Evolutionary conservation across 1,140 invertebrate species (phyloP), one percentile per base, ranked within the genome.

Genomic region (Dendrolimus punctatus): DNA sequence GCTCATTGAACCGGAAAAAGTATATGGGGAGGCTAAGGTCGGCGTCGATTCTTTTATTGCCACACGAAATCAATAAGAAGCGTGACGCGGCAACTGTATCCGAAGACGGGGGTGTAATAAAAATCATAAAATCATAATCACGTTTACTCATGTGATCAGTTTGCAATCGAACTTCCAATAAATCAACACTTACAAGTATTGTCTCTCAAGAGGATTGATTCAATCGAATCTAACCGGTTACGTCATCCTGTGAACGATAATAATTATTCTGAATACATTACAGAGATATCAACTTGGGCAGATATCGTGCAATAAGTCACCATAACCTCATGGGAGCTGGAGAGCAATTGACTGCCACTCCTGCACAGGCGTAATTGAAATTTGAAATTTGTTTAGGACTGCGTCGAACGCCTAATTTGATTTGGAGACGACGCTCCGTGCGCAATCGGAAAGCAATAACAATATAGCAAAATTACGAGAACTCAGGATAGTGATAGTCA

Each of bases 321-420:
- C 47, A 61, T 59, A 50, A 60, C 60, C 78, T 76, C 70, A 46
- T 51, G 81, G 80, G 76, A 75, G 62, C 43, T 56, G 23, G 23
- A 62, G 55, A 53, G 59, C 56, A 66, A 62, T 64, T 57, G 59
- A 39, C 55, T 58, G 62, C 66, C 64, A 68, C 62, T 71, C 59
- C 64, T 71, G 60, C 68, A 66, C 66, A 67, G 61, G 63, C 66
- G 76, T 83, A 85, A 83, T 83, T 85, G 81, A 78, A 81, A 83
- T 83, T 81, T 83, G 78, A 82, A 83, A 85, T 85, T 85, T 85
- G 77, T 83, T 82, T 82, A 83, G 82, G 80, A 79, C 73, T 70
- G 71, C 68, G 66, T 63, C 59, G 66, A 73, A 58, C 64, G 70
- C 60, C 72, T 85, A 80, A 83, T 85, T 83, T 69, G 67, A 82